These are phyloP conservation scores for Nesidiocoris tenuis DNA, from an alignment of 2,888 invertebrate species.

Conservation along the genomic window DNA sequence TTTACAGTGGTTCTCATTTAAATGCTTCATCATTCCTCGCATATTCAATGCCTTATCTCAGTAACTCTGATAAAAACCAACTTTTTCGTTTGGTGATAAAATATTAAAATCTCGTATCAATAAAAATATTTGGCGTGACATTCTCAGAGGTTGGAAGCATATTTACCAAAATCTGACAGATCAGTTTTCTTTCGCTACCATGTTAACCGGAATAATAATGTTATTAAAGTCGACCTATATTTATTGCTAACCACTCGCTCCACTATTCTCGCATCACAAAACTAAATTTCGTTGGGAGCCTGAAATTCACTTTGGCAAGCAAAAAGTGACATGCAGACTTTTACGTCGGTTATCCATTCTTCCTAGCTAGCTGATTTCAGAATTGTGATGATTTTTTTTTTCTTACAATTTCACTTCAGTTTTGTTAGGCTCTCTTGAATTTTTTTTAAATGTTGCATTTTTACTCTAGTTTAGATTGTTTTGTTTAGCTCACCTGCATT, in stretches of 20 bases:
- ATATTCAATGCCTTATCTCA: too few relatives aligned
- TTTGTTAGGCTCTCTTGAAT: constrained; percentile 27
- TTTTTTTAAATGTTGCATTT: constrained; percentile 35
- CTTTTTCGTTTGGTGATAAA: too few relatives aligned
- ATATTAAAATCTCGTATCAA: background rate
- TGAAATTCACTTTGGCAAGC: background rate
- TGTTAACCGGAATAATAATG: background rate
- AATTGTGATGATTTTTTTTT: too few relatives aligned
- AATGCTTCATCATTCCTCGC: too few relatives aligned
- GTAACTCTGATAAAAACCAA: too few relatives aligned
- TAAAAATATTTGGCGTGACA: background rate
- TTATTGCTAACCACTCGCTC: background rate
- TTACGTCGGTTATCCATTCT: too few relatives aligned
- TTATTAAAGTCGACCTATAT: background rate
- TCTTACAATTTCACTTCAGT: constrained; percentile 14
- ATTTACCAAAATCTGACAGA: constrained; percentile 20
- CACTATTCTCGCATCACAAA: background rate
- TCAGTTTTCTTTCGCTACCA: constrained; percentile 2
- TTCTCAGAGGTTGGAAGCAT: constrained; percentile 19
- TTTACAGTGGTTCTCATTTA: too few relatives aligned
- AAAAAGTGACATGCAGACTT: too few relatives aligned
- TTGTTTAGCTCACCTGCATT: constrained; percentile 26
- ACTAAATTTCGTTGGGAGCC: background rate
- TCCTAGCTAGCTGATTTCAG: too few relatives aligned
- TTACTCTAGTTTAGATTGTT: constrained; percentile 31